Conservation (phyloP, 2,888 invertebrate species). For the Orthosia cruda region DNA sequence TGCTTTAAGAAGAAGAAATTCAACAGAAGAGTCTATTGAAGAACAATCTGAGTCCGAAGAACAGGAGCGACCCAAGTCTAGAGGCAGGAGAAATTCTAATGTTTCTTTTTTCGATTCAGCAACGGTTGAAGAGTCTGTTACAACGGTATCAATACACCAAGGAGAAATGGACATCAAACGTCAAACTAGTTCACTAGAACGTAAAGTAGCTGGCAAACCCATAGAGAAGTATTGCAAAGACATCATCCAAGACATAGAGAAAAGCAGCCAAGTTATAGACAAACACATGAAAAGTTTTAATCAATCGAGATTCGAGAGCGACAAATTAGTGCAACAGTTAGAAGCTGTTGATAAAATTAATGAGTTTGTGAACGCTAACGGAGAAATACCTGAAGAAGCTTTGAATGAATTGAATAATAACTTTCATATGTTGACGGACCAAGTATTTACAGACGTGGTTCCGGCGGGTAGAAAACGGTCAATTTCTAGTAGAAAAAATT, state of each 20-base stretch:
- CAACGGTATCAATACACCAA: constrained; percentile 74
- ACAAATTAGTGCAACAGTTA: constrained; percentile 88
- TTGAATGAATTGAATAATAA: constrained; percentile 86
- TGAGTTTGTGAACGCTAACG: constrained; percentile 83
- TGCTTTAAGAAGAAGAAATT: constrained; percentile 77
- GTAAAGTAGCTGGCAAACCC: constrained; percentile 79
- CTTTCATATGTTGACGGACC: constrained; percentile 85
- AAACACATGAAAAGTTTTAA: constrained; percentile 89
- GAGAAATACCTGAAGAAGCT: constrained; percentile 81
- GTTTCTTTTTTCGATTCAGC: constrained; percentile 82
- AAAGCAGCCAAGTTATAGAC: constrained; percentile 88
- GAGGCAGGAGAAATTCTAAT: constrained; percentile 82
- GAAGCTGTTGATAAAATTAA: constrained; percentile 90
- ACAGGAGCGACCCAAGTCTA: constrained; percentile 83
- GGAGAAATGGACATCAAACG: constrained; percentile 72
- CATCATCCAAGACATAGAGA: constrained; percentile 88
- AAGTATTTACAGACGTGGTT: constrained; percentile 77
- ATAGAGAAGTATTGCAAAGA: constrained; percentile 88
- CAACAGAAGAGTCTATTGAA: constrained; percentile 85
- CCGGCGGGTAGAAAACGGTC: constrained; percentile 80
- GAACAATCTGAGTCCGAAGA: constrained; percentile 80
- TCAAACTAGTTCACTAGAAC: constrained; percentile 77
- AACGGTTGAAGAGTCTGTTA: constrained; percentile 73
- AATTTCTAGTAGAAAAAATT: constrained; percentile 79
- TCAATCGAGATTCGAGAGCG: constrained; percentile 86